Percentiles rank a stretch among this genome's conserved stretches.
Evolutionary conservation across 2,888 invertebrate genomes (phyloP).

Genomic region (Elegia similella): DNA sequence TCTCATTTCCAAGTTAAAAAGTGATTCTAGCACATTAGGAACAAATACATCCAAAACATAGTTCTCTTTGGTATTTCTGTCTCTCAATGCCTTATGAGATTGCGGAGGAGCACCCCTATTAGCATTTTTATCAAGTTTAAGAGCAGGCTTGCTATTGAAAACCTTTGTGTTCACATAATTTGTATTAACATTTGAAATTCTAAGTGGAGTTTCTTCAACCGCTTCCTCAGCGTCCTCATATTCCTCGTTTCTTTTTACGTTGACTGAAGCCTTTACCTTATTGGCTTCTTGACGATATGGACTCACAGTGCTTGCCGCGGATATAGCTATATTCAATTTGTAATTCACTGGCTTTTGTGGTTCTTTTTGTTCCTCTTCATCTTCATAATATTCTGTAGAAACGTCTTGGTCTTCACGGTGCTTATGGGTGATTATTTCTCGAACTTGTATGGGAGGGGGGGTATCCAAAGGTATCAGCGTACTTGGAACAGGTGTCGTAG

Average conservation of each 20-base stretch:
- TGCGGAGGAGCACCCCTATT: background rate
- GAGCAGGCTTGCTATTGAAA: background rate
- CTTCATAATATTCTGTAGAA: background rate
- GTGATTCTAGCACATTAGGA: constrained; percentile 40
- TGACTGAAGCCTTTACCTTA: too few species aligned
- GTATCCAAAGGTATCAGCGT: background rate
- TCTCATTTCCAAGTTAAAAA: constrained; percentile 42
- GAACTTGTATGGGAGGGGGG: background rate
- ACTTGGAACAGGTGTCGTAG: background rate
- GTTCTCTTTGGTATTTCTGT: constrained; percentile 5
- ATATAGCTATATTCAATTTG: background rate
- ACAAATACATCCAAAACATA: constrained; percentile 33
- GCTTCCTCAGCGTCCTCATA: background rate
- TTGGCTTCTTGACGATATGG: background rate
- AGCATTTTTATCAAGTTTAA: background rate
- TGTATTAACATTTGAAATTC: background rate
- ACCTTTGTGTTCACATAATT: too few species aligned
- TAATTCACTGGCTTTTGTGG: background rate
- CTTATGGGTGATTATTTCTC: constrained; percentile 7
- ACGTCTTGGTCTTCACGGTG: background rate
- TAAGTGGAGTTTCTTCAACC: background rate
- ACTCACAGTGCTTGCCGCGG: background rate
- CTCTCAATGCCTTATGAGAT: background rate
- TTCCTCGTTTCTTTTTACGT: background rate
- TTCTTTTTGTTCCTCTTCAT: background rate